These are phyloP conservation scores for Hycleus phaleratus DNA, from an alignment of 1,140 invertebrate genomes.

Conservation along the genomic window DNA sequence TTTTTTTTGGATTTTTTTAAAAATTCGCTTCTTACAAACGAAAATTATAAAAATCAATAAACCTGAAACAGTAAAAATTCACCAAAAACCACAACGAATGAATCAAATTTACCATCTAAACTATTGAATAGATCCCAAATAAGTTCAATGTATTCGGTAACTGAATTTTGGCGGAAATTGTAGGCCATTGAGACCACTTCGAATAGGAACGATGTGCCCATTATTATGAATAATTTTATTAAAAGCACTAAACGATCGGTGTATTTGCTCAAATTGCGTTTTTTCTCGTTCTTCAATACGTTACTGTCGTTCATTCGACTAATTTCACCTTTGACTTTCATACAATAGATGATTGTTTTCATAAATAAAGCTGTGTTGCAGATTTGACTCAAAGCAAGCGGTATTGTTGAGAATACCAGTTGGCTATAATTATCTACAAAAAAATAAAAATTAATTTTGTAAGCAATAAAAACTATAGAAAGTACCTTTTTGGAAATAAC, in stretches of 20 bases:
- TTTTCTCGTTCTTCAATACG: slow-evolving; percentile 6
- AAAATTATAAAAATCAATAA: slow-evolving; percentile 46
- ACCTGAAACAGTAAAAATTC: slow-evolving; percentile 27
- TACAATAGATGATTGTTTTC: slow-evolving; percentile 57
- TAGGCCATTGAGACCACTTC: slow-evolving; percentile 20
- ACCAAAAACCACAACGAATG: neutral
- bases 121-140: slow-evolving; percentile 21
- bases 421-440: slow-evolving; percentile 28
- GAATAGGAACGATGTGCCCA: slow-evolving; percentile 22
- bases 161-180: slow-evolving; percentile 10
- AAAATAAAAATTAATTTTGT: slow-evolving; percentile 2
- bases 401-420: slow-evolving; percentile 55
- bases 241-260: slow-evolving; percentile 1
- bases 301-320: slow-evolving; percentile 43
- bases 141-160: slow-evolving; percentile 20
- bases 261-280: slow-evolving; percentile 15
- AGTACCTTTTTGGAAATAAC: slow-evolving; percentile 27
- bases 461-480: neutral
- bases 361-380: slow-evolving; percentile 60
- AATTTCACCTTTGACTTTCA: slow-evolving; percentile 60
- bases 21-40: slow-evolving; percentile 45
- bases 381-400: slow-evolving; percentile 52
- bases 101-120: slow-evolving; percentile 19
- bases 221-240: slow-evolving; percentile 21
- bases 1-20: slow-evolving; percentile 30